Evolutionary conservation across 2,888 invertebrate genomes (phyloP).

Genomic region (Dendrolimus houi): DNA sequence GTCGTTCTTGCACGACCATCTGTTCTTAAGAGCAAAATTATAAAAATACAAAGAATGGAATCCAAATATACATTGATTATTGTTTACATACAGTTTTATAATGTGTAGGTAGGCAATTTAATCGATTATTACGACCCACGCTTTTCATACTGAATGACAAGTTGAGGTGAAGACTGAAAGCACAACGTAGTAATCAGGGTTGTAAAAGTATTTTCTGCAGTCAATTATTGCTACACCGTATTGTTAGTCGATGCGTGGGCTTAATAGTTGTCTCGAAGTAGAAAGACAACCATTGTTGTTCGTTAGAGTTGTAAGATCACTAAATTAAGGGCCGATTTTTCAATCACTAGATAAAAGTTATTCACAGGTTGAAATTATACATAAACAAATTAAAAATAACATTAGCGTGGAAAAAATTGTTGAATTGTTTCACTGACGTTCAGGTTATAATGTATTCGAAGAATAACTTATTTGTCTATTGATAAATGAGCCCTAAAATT

Average conservation of each 20-base stretch:
- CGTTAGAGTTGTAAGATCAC: background rate
- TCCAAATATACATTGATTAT: background rate
- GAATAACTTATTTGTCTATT: no score
- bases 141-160: background rate
- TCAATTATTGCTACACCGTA: background rate
- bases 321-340: no score
- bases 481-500: no score
- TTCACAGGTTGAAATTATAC: no score
- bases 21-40: no score
- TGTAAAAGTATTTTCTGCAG: background rate
- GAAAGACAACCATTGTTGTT: background rate
- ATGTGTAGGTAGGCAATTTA: background rate
- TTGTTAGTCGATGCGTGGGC: background rate
- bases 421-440: no score
- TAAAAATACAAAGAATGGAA: background rate
- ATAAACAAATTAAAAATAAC: no score
- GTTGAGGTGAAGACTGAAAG: background rate
- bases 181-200: background rate
- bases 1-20: no score
- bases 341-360: no score
- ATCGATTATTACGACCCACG: background rate
- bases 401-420: no score
- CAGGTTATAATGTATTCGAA: no score
- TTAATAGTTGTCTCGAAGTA: background rate
- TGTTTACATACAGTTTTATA: background rate